Evolutionary conservation across 2,888 invertebrate species (phyloP).

Genomic region (Linyphia triangularis): DNA sequence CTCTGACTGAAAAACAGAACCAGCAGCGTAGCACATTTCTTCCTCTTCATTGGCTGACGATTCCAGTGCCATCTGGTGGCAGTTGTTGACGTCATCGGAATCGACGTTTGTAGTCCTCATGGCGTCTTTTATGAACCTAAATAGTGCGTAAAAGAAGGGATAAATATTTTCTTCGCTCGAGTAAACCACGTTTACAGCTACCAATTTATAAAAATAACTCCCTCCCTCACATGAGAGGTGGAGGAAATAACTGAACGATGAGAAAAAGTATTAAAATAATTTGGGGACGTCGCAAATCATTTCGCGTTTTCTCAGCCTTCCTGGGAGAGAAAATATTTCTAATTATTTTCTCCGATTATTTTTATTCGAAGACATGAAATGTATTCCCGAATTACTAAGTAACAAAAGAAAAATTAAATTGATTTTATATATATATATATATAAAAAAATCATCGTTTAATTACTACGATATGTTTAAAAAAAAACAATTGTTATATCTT

Average conservation of each 20-base stretch:
- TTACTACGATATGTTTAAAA: too few species aligned
- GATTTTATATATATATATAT: too few species aligned
- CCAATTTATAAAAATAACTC: slow-evolving; percentile 47
- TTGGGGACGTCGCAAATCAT: background rate
- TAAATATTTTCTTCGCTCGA: slow-evolving; percentile 36
- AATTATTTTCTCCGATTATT: too few species aligned
- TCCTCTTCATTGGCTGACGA: slow-evolving; percentile 22
- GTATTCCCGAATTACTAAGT: too few species aligned
- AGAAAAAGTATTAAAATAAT: background rate
- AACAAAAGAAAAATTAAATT: too few species aligned
- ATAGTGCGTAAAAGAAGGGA: slow-evolving; percentile 64
- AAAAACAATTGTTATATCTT: too few species aligned
- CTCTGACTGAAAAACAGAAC: slow-evolving; percentile 45
- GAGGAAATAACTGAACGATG: background rate
- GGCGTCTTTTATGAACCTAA: slow-evolving; percentile 56
- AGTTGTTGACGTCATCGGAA: slow-evolving; percentile 30
- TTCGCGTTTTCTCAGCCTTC: background rate
- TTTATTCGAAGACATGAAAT: too few species aligned
- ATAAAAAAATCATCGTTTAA: too few species aligned
- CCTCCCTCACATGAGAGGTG: background rate
- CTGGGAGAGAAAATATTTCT: too few species aligned
- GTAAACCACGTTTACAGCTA: background rate
- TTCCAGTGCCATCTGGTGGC: slow-evolving; percentile 62
- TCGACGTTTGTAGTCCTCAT: too few species aligned
- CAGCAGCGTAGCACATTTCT: slow-evolving; percentile 9